Evolutionary conservation across 2,888 invertebrate species (phyloP).

Genomic region (Keiferia lycopersicella): DNA sequence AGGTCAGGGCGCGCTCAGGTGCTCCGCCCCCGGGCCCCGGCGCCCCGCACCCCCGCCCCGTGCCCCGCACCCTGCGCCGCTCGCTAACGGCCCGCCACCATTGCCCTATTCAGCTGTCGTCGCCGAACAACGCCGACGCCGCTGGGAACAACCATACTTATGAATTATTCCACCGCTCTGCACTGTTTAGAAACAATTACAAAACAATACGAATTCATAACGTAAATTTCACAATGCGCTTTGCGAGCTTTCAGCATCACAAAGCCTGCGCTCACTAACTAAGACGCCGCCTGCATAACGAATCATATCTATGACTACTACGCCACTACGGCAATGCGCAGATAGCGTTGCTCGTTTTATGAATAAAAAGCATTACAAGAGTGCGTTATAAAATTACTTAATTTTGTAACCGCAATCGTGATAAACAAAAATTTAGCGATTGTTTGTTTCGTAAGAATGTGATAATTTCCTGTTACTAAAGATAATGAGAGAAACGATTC

Average conservation of each 20-base stretch:
- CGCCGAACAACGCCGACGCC: slow-evolving; percentile 55
- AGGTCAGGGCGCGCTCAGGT: slow-evolving; percentile 81
- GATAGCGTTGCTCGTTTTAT: slow-evolving; percentile 14
- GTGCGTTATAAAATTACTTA: slow-evolving; percentile 9
- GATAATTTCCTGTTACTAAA: slow-evolving; percentile 69
- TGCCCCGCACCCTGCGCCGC: slow-evolving; percentile 42
- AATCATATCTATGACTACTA: slow-evolving; percentile 23
- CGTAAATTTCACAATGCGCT: slow-evolving; percentile 68
- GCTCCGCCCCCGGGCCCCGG: slow-evolving; percentile 70
- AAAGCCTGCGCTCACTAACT: slow-evolving; percentile 43
- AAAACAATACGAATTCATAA: slow-evolving; percentile 74
- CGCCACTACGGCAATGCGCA: not conserved
- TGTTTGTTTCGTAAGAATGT: slow-evolving; percentile 50
- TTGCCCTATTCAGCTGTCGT: slow-evolving; percentile 71
- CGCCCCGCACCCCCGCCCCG: slow-evolving; percentile 38
- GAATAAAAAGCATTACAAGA: not conserved
- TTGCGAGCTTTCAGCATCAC: slow-evolving; percentile 57
- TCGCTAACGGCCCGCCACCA: slow-evolving; percentile 66
- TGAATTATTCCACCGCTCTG: slow-evolving; percentile 74
- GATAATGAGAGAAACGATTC: slow-evolving; percentile 71
- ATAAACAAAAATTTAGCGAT: slow-evolving; percentile 34
- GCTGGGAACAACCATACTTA: slow-evolving; percentile 70
- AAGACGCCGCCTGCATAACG: slow-evolving; percentile 29
- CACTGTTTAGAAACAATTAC: slow-evolving; percentile 74
- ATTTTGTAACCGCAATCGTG: slow-evolving; percentile 11